Conservation (phyloP, 2,797 vertebrate species). For the Alosa sapidissima region DNA sequence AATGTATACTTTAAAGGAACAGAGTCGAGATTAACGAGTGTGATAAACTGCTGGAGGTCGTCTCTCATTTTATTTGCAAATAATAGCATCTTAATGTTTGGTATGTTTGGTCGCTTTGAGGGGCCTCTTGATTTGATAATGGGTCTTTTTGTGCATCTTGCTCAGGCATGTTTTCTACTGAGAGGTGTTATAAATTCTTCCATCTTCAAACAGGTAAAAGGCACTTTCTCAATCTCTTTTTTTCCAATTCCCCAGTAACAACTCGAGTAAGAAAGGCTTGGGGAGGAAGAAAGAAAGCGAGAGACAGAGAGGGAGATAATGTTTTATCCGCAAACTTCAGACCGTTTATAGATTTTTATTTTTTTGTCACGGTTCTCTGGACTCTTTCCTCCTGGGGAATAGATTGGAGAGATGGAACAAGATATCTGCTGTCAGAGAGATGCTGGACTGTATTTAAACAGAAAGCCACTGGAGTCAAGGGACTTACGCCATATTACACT, state of each 20-base stretch:
- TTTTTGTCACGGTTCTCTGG: slow-evolving; percentile 45
- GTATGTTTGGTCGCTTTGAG: not conserved
- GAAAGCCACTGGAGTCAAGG: slow-evolving; percentile 47
- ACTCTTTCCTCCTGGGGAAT: slow-evolving; percentile 43
- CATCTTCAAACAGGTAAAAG: not conserved
- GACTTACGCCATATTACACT: slow-evolving; percentile 57
- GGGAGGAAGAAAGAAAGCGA: not conserved
- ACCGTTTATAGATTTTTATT: slow-evolving; percentile 53
- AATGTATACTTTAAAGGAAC: too few relatives aligned
- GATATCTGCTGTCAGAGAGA: slow-evolving; percentile 55
- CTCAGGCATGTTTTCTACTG: not conserved
- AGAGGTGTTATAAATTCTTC: not conserved
- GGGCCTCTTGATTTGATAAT: not conserved
- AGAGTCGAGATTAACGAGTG: too few relatives aligned
- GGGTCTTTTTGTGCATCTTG: not conserved
- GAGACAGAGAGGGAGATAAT: slow-evolving; percentile 30
- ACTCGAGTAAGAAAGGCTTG: not conserved
- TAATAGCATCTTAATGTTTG: not conserved
- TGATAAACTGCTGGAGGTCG: too few relatives aligned
- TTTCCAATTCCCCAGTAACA: slow-evolving; percentile 8
- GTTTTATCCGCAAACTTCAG: slow-evolving; percentile 17
- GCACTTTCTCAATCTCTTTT: too few relatives aligned
- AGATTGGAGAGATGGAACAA: slow-evolving; percentile 41
- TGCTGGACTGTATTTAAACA: slow-evolving; percentile 59
- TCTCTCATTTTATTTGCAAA: not conserved